Percentiles rank a stretch among this genome's conserved stretches.
Evolutionary conservation across 2,797 vertebrate species (phyloP).

Genomic region (Dendrocincla fuliginosa): DNA sequence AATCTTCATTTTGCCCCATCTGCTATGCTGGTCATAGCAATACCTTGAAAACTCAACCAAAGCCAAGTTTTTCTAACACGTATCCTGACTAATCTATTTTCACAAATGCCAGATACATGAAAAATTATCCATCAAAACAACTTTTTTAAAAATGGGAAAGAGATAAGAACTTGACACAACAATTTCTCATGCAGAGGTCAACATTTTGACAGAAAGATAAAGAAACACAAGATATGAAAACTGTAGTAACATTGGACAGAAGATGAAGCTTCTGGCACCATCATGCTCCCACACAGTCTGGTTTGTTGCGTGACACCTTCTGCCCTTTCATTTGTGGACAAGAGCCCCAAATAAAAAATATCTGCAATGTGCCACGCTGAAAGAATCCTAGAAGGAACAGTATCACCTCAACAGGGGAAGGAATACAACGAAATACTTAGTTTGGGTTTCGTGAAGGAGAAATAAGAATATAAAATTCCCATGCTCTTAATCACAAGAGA

Average conservation of each 20-base stretch:
- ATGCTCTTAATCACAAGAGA: not conserved
- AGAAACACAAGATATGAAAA: not conserved
- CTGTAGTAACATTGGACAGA: not conserved
- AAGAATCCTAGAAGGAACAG: not conserved
- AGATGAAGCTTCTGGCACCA: not conserved
- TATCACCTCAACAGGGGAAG: not conserved
- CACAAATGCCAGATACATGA: not conserved
- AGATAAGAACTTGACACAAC: not conserved
- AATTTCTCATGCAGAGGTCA: not conserved
- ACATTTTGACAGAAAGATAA: not conserved
- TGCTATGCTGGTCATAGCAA: not conserved
- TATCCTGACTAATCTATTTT: not conserved
- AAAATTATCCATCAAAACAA: not conserved
- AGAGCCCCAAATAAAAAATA: not conserved
- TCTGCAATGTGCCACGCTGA: not conserved
- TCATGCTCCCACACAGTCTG: not conserved
- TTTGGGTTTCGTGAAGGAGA: not conserved
- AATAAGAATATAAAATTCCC: not conserved
- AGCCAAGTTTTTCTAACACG: not conserved
- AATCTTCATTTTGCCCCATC: not conserved
- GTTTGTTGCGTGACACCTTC: not conserved
- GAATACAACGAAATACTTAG: not conserved
- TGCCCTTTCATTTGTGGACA: not conserved
- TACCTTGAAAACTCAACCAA: not conserved
- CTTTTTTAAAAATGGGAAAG: not conserved